Evolutionary conservation across 1,140 invertebrate species (phyloP).

Genomic region (Zelostemma sp.): DNA sequence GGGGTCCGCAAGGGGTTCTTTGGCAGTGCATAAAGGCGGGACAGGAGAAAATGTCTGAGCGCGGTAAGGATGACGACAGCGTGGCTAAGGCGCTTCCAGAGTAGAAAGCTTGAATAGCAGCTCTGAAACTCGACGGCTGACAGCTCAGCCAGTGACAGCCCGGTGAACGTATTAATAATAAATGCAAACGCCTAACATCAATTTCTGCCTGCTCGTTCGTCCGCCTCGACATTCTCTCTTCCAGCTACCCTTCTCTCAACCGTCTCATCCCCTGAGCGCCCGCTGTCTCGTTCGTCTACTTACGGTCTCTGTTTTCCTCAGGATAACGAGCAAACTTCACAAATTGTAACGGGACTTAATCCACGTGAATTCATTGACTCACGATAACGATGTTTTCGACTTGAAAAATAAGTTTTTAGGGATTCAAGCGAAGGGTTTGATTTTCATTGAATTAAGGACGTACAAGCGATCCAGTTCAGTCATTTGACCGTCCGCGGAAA

Average conservation of each 20-base stretch:
- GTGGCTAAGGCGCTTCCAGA: slow-evolving; percentile 37
- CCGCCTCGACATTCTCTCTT: slow-evolving; percentile 25
- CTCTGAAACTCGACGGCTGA: slow-evolving; percentile 46
- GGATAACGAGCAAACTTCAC: background rate
- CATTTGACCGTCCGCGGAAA: too few species aligned
- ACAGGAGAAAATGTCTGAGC: slow-evolving; percentile 22
- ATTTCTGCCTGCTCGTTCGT: slow-evolving; percentile 53
- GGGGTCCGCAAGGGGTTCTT: slow-evolving; percentile 23
- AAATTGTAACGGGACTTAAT: slow-evolving; percentile 4
- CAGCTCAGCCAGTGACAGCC: slow-evolving; percentile 59
- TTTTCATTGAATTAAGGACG: too few species aligned
- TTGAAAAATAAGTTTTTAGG: background rate
- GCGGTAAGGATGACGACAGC: slow-evolving; percentile 21
- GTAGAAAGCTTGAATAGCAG: slow-evolving; percentile 27
- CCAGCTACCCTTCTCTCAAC: slow-evolving; percentile 7
- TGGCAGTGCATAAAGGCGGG: slow-evolving; percentile 26
- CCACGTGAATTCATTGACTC: slow-evolving; percentile 13
- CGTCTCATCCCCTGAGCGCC: background rate
- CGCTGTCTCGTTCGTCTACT: background rate
- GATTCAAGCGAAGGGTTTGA: too few species aligned
- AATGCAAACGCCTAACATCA: slow-evolving; percentile 67
- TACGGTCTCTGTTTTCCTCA: background rate
- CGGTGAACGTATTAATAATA: slow-evolving; percentile 66
- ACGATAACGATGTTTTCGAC: background rate
- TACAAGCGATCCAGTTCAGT: too few species aligned